Evolutionary conservation across 2,797 vertebrate species (phyloP).

Genomic region (Nasua narica): DNA sequence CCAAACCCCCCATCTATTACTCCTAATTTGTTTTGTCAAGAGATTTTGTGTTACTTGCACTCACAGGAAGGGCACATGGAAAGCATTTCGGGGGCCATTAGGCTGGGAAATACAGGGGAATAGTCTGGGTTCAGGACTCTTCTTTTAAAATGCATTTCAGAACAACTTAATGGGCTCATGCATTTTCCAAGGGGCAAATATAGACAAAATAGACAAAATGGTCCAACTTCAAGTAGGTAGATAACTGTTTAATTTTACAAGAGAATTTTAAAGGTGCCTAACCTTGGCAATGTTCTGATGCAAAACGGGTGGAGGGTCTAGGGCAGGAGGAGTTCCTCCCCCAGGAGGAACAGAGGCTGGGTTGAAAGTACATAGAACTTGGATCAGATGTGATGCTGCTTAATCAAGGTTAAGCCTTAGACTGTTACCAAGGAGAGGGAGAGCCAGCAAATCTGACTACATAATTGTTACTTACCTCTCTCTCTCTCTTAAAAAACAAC

Average conservation of each 20-base stretch:
- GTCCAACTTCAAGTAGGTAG: background rate
- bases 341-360: background rate
- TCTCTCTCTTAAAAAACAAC: background rate
- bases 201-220: background rate
- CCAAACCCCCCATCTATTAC: background rate
- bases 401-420: conserved; percentile 47
- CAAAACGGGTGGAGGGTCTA: background rate
- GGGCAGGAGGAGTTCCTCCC: background rate
- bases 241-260: background rate
- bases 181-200: background rate
- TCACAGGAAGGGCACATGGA: background rate
- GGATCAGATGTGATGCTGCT: background rate
- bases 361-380: background rate
- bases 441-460: background rate
- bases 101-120: background rate
- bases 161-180: background rate
- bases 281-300: background rate
- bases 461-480: conserved; percentile 32
- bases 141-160: background rate
- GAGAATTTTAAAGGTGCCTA: too few relatives aligned
- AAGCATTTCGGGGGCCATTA: background rate
- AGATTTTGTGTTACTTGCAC: background rate
- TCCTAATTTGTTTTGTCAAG: background rate
- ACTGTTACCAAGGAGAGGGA: conserved; percentile 6
- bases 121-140: background rate